Evolutionary conservation across 2,888 invertebrate genomes (phyloP), one percentile per base, ranked within the genome.

Genomic region (Hartigia nigra): DNA sequence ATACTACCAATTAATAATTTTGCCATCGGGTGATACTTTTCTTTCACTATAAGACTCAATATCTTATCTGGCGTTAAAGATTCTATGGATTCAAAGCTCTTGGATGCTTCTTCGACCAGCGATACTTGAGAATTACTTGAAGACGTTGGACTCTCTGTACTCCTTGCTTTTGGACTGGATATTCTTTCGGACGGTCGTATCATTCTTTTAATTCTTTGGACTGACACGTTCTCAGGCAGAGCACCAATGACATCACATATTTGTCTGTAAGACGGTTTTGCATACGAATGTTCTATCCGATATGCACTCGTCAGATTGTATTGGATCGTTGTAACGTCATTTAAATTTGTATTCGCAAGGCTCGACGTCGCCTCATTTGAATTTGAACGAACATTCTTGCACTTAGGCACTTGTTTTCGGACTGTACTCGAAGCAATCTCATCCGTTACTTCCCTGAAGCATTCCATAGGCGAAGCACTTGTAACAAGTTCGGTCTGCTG

Each of bases 1-100:
- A 91, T 88, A 77, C 89, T 89, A 5, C 88, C 88, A 70, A 91
- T 91, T 35, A 91, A 75, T 74, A 91, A 80, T 75, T 90, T 88
- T 1, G 91, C 90, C 77, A 90, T 83, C 1, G 91, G 90, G 81
- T 90, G 88, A 79, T 82, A 86, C 39, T 88, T 88, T 36, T 90
- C 86, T 55, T 88, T 86, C 2, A 88, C 84, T 69, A 91, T 89
- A 23, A 89, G 83, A 77, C 88, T 87, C n/a, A 91, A 82, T 78
- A 91, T 86, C 75, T 87, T 85, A 75, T 91, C 91, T 0, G 91
- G 89, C 0, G 90, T 87, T 35, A 91, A 37, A 0, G 89, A 84
- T 75, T 90, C 87, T 12, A 87, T 31, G 74, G 80, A 78, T 23
- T 55, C 55, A 55, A 55, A 55, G 23, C 14, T 55, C 9, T 23